phyloP scores from a whole-genome alignment of 37 sponge, comb jelly and placozoan genomes.

The Corticium candelabrum region DNA sequence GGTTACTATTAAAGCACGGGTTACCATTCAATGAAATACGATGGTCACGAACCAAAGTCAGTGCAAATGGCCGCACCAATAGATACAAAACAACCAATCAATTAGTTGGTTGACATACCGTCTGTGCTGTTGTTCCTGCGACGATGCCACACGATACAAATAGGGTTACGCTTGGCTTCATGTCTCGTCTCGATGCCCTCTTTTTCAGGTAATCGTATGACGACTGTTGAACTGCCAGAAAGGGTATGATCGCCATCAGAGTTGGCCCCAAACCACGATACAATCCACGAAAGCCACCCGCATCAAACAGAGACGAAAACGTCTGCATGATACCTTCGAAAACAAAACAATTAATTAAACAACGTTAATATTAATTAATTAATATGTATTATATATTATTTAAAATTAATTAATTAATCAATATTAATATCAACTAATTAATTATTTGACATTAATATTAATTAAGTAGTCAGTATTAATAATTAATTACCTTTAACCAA shows the following conservation, averaged over 20 bases:
- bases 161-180: slow-evolving; percentile 24
- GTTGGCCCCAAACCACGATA: slow-evolving; percentile 57
- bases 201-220: slow-evolving; percentile 56
- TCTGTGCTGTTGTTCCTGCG: slow-evolving; percentile 61
- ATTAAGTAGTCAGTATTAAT: too few species aligned
- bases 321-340: too few species aligned
- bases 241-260: slow-evolving; percentile 49
- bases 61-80: too few species aligned
- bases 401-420: background rate
- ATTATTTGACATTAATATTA: too few species aligned
- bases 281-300: slow-evolving; percentile 31
- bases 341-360: background rate
- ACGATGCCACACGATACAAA: slow-evolving; percentile 50
- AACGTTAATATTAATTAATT: background rate
- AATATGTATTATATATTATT: too few species aligned
- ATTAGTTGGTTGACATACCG: slow-evolving; percentile 27
- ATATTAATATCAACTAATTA: background rate
- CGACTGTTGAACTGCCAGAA: slow-evolving; percentile 61
- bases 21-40: too few species aligned
- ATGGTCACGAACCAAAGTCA: too few species aligned
- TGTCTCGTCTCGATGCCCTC: background rate
- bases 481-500: too few species aligned
- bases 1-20: too few species aligned
- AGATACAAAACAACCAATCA: background rate
- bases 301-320: too few species aligned